Conservation (phyloP, 2,113 vertebrate species). For the Elaphurus davidianus region DNA sequence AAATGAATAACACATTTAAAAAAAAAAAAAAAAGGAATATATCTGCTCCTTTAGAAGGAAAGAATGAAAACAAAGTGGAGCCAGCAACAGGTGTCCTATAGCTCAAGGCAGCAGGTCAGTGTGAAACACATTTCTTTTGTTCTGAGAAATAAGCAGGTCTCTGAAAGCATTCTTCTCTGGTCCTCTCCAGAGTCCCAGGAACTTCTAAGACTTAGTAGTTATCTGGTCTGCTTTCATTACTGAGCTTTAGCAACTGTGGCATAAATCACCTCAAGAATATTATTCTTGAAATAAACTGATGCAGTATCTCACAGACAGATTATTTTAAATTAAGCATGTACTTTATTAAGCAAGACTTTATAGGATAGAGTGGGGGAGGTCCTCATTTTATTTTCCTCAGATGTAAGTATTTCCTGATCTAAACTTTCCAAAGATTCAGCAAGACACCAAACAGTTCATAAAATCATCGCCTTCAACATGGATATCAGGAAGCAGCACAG, state of each 20-base stretch:
- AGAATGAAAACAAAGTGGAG: background rate
- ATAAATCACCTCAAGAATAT: background rate
- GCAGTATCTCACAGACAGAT: background rate
- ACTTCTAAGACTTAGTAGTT: background rate
- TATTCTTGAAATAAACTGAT: background rate
- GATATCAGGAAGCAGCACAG: background rate
- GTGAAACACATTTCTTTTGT: background rate
- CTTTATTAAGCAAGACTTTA: background rate
- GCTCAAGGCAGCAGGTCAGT: background rate
- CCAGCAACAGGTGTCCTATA: background rate
- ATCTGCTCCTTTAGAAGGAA: background rate
- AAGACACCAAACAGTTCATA: background rate
- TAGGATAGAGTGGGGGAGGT: background rate
- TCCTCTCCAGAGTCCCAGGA: background rate
- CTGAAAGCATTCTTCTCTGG: background rate
- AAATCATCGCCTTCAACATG: background rate
- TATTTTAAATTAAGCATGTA: background rate
- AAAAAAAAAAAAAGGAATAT: background rate
- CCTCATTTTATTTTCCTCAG: constrained; percentile 21
- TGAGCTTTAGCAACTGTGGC: background rate
- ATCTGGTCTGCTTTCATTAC: background rate
- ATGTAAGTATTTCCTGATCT: background rate
- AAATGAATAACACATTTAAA: background rate
- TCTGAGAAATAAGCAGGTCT: background rate
- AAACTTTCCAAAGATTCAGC: background rate